These are phyloP conservation scores for Psilopsiagon aurifrons DNA, from an alignment of 2,113 vertebrate genomes.

Conservation along the genomic window DNA sequence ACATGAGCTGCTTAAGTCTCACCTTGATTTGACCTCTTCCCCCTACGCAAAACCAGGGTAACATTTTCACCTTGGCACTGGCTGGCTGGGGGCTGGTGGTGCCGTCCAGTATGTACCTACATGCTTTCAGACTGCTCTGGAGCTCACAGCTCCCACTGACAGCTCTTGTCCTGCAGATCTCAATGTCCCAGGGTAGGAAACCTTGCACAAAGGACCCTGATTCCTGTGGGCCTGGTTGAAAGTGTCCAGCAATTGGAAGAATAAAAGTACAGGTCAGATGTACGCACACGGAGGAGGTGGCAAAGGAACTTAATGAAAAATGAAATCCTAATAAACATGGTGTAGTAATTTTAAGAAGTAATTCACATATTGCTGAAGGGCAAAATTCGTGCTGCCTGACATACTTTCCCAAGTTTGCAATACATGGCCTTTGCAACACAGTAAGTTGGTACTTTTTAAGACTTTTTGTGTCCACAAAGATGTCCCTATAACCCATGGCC, in stretches of 20 bases:
- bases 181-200: neutral
- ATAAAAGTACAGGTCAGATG: neutral
- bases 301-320: neutral
- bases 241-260: neutral
- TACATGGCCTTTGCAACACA: neutral
- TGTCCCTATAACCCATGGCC: neutral
- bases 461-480: neutral
- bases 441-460: neutral
- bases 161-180: neutral
- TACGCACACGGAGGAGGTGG: neutral
- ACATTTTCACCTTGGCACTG: neutral
- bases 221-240: neutral
- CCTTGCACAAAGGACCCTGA: neutral
- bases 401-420: neutral
- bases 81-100: neutral
- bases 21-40: neutral
- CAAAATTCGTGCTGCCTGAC: neutral
- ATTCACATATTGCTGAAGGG: neutral
- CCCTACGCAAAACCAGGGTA: neutral
- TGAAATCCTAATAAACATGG: neutral
- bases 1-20: neutral
- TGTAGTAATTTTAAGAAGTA: neutral
- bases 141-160: neutral
- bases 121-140: neutral
- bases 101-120: neutral